phyloP scores from a whole-genome alignment of 2,888 invertebrate genomes.

The Thymelicus acteon region DNA sequence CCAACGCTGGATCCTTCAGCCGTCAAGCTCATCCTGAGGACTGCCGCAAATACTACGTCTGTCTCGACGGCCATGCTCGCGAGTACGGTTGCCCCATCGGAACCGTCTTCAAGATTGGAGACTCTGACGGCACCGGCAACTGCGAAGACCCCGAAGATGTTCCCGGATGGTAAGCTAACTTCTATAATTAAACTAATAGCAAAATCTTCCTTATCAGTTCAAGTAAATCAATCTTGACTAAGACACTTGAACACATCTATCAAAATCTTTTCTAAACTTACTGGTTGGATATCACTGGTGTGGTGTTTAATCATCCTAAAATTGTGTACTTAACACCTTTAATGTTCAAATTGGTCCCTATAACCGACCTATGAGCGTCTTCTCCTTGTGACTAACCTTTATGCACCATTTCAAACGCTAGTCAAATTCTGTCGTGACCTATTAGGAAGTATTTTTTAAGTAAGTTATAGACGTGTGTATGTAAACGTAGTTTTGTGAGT shows the following conservation, averaged over 20 bases:
- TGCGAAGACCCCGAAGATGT: conserved; percentile 98
- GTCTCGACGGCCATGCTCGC: conserved; percentile 94
- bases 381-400: conserved; percentile 81
- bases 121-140: conserved; percentile 94
- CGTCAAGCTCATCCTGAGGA: conserved; percentile 97
- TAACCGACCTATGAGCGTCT: conserved; percentile 56
- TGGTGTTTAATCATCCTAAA: conserved; percentile 61
- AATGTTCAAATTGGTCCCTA: conserved; percentile 52
- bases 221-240: conserved; percentile 63
- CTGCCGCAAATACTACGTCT: conserved; percentile 98
- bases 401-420: conserved; percentile 60
- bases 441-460: conserved; percentile 20
- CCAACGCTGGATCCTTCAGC: conserved; percentile 95
- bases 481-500: neutral
- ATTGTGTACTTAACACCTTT: conserved; percentile 60
- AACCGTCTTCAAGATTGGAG: conserved; percentile 97
- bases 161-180: conserved; percentile 90
- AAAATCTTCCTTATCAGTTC: conserved; percentile 56
- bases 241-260: conserved; percentile 61
- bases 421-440: conserved; percentile 23
- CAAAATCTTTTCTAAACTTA: conserved; percentile 59
- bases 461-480: conserved; percentile 2
- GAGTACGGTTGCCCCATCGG: conserved; percentile 98
- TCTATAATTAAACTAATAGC: conserved; percentile 24
- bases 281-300: conserved; percentile 66